Evolutionary conservation across 2,797 vertebrate genomes (phyloP), one percentile per base, ranked within the genome.

Genomic region (Lagocephalus sceleratus): DNA sequence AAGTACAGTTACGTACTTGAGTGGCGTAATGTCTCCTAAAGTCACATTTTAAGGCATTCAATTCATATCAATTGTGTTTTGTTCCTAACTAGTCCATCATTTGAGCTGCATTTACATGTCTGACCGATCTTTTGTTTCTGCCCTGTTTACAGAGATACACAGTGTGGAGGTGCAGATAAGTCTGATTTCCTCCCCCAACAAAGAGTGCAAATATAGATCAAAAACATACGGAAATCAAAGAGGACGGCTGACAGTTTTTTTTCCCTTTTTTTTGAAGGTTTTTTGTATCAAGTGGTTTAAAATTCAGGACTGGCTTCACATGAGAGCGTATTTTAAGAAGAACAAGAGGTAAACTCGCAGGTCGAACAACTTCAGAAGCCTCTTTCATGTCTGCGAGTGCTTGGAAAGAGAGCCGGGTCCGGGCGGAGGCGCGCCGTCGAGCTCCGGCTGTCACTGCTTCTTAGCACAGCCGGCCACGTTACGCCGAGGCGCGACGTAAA

Each of bases 341-440:
- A 54, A 75, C 64, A 73, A 56, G 53, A 65, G 64, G 54, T 58
- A 70, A 79, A 71, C 46, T 68, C 73, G 5, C 66, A 75, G 68
- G 64, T 79, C 66, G 32, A 35, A 55, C 41, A 63, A 71, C 66
- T 74, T 81, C 71, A 72, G 58, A 70, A 3, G 19, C 38, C 53
- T 51, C 79, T 78, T 78, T 82, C 56, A 79, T 66, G 71, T 78
- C 47, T 3, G 5, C 38, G 42, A 19, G 43, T 2, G 56, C 62
- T 20, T 5, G 42, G 25, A 58, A 16, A 38, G 16, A 44, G 56
- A 50, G 64, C 43, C 42, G 16, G 54, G 62, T 63, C 57, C 50
- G 58, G 52, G 43, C 17, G 0, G 23, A 68, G 63, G 63, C 63
- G 66, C 40, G 15, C 38, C 26, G 38, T 43, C 2, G 32, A 65